Percentiles rank a stretch among this genome's conserved stretches.
These are phyloP conservation scores for Drosophila anomalata DNA, from an alignment of 2,888 invertebrate species.

Conservation along the genomic window DNA sequence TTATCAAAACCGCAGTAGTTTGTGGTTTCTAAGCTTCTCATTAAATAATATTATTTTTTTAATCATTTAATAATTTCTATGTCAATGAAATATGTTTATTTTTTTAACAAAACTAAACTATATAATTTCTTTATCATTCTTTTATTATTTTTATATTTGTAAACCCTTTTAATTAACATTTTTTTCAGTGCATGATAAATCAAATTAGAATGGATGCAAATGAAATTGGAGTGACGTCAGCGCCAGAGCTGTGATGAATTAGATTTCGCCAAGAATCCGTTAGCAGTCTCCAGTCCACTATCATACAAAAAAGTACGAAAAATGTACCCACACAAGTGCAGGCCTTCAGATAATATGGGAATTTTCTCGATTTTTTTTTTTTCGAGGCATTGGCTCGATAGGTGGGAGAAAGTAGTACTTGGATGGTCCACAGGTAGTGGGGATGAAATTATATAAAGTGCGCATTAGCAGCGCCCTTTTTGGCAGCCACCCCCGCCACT, in stretches of 20 bases:
- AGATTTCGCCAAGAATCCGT: conserved; percentile 13
- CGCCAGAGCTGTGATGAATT: conserved; percentile 30
- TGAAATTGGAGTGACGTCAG: conserved; percentile 38
- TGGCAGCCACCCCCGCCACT: background rate
- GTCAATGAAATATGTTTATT: background rate
- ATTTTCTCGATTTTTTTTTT: background rate
- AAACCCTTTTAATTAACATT: background rate
- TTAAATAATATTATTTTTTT: background rate
- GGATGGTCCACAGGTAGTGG: conserved; percentile 21
- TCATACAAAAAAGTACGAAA: background rate
- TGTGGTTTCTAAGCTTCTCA: background rate
- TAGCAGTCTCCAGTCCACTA: conserved; percentile 16
- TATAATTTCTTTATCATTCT: too few species aligned
- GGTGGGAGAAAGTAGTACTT: background rate
- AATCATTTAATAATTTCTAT: background rate
- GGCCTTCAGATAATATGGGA: background rate
- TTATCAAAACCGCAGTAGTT: background rate
- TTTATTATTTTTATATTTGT: too few species aligned
- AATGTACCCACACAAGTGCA: conserved; percentile 1
- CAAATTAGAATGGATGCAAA: conserved; percentile 31
- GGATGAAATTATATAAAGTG: conserved; percentile 35
- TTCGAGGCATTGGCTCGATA: background rate
- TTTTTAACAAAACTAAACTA: background rate
- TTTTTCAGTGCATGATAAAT: conserved; percentile 18
- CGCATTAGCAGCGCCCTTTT: conserved; percentile 27